These are phyloP conservation scores for Rhodeus uyekii DNA, from an alignment of 2,797 vertebrate genomes.

Conservation along the genomic window DNA sequence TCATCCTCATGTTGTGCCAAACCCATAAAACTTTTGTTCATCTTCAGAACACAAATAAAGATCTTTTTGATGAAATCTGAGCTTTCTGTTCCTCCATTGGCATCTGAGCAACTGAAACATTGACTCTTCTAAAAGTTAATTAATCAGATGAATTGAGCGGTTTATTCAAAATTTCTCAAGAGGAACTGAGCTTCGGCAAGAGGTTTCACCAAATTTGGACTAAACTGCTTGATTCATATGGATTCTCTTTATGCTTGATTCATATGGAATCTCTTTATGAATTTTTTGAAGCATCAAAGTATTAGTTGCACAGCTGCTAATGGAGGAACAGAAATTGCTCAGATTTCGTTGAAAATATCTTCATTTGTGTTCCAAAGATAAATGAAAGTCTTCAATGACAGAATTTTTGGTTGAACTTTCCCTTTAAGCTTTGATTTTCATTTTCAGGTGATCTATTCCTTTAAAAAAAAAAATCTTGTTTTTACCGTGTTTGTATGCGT, in stretches of 20 bases:
- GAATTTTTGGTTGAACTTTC: neutral
- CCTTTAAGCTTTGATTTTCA: neutral
- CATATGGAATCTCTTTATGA: too few relatives aligned
- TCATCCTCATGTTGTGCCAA: neutral
- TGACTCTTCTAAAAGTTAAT: too few relatives aligned
- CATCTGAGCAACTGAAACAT: neutral
- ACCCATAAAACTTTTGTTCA: neutral
- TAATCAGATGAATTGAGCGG: too few relatives aligned
- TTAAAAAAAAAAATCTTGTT: neutral
- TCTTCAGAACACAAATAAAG: neutral
- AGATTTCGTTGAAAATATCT: too few relatives aligned
- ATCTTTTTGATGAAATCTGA: too few relatives aligned
- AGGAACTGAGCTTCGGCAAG: neutral
- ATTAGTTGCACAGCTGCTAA: neutral
- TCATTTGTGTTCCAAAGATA: too few relatives aligned
- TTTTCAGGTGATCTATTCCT: neutral
- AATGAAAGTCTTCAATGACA: neutral
- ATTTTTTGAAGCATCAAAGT: neutral
- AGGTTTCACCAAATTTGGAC: neutral
- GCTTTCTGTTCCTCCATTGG: neutral
- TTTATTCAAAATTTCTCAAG: too few relatives aligned
- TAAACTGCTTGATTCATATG: too few relatives aligned
- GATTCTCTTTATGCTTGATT: too few relatives aligned
- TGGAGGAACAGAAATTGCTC: too few relatives aligned
- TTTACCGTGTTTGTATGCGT: neutral